A percentile compares a stretch with the other conserved stretches of the same genome.
Evolutionary conservation across 2,113 vertebrate species (phyloP).

Genomic region (Pedionomus torquatus): DNA sequence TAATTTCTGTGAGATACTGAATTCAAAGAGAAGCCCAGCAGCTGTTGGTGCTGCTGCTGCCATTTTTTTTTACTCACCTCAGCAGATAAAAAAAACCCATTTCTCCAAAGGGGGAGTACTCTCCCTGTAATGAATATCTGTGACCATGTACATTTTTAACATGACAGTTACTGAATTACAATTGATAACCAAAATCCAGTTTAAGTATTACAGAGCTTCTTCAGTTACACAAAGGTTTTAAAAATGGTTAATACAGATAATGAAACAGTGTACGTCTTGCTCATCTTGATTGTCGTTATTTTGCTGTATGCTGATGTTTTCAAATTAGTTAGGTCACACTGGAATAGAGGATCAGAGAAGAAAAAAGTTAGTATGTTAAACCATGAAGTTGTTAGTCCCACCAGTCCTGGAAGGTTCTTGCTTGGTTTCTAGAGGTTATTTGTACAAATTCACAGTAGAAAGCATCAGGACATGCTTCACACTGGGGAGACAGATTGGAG

Average conservation of each 20-base stretch:
- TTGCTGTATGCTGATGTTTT: background rate
- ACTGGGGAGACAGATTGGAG: background rate
- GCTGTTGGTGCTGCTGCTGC: background rate
- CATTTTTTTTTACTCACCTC: background rate
- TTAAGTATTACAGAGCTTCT: background rate
- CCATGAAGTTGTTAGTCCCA: background rate
- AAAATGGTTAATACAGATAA: background rate
- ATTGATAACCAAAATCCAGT: background rate
- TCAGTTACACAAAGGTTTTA: background rate
- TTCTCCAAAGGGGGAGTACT: background rate
- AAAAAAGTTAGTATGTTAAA: background rate
- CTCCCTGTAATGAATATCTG: background rate
- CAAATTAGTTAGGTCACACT: background rate
- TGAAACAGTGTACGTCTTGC: background rate
- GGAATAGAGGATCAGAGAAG: background rate
- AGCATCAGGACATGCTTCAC: background rate
- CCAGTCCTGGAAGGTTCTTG: background rate
- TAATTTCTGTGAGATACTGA: background rate
- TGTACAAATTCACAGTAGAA: background rate
- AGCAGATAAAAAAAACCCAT: background rate
- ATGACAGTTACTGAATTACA: background rate
- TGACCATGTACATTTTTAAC: background rate
- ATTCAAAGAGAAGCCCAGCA: background rate
- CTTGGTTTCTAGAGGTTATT: background rate
- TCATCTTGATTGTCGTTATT: background rate